Conservation (phyloP, 2,888 invertebrate species). For the Polymixis lichenea region DNA sequence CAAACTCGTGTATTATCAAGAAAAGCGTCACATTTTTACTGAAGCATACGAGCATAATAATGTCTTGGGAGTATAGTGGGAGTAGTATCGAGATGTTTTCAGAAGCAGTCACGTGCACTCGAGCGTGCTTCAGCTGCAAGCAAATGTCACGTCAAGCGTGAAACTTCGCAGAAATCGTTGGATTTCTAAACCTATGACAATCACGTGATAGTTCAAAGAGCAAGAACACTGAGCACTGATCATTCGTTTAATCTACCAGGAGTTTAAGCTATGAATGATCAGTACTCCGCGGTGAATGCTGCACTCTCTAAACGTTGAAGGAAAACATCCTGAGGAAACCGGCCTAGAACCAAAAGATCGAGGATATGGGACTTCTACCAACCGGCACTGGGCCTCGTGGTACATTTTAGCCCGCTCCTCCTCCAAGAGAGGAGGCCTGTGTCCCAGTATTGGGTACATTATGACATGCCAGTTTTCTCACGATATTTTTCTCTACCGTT, state of each 20-base stretch:
- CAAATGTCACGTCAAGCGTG: constrained; percentile 14
- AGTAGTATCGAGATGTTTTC: constrained; percentile 5
- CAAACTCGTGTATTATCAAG: not conserved
- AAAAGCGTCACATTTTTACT: not conserved
- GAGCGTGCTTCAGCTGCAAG: constrained; percentile 30
- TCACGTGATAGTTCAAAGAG: not conserved
- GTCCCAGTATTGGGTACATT: too few relatives aligned
- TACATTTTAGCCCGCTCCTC: too few relatives aligned
- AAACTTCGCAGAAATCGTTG: constrained; percentile 14
- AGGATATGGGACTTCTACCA: too few relatives aligned
- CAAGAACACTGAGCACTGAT: not conserved
- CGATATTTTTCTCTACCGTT: too few relatives aligned
- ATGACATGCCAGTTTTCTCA: too few relatives aligned
- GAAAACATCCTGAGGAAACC: too few relatives aligned
- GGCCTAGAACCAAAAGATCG: too few relatives aligned
- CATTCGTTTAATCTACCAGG: not conserved
- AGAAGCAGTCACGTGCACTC: constrained; percentile 13
- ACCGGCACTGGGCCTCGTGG: too few relatives aligned
- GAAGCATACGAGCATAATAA: not conserved
- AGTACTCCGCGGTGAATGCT: not conserved
- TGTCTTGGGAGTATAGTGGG: not conserved
- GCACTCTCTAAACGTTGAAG: too few relatives aligned
- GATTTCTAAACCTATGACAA: not conserved
- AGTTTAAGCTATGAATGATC: too few relatives aligned
- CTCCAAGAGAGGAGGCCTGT: too few relatives aligned